Conservation (phyloP, 1,140 invertebrate species). For the Hyles euphorbiae region DNA sequence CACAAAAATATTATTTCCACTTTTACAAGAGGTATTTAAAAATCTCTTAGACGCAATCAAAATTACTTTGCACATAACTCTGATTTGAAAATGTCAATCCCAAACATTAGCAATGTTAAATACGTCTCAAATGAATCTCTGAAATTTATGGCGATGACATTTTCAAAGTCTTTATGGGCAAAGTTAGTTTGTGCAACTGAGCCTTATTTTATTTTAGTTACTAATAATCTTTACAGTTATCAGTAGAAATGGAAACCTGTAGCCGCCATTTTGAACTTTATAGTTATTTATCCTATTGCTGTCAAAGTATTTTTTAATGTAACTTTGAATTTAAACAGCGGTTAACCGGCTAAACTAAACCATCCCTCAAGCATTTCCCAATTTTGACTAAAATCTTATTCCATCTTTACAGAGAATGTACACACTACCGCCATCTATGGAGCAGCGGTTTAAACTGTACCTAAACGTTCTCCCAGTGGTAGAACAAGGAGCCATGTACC, state of each 20-base stretch:
- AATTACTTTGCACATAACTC: neutral
- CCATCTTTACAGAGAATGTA: constrained; percentile 80
- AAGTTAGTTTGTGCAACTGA: too few relatives aligned
- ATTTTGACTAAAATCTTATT: constrained; percentile 1
- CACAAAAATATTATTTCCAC: neutral
- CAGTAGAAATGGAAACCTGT: too few relatives aligned
- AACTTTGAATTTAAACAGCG: too few relatives aligned
- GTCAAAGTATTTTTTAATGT: too few relatives aligned
- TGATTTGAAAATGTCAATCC: neutral
- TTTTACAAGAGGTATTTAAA: neutral
- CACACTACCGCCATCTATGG: constrained; percentile 77
- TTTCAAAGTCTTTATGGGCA: too few relatives aligned
- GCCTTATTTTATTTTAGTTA: too few relatives aligned
- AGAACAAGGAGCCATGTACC: constrained; percentile 77
- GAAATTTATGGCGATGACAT: too few relatives aligned
- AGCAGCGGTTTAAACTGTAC: constrained; percentile 82
- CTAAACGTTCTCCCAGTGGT: constrained; percentile 80
- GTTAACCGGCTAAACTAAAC: neutral
- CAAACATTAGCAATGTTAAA: neutral
- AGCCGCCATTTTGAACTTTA: too few relatives aligned
- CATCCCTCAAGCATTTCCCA: neutral
- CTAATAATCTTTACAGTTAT: too few relatives aligned
- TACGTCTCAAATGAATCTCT: too few relatives aligned
- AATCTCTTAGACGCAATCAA: neutral
- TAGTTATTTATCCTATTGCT: too few relatives aligned